A percentile compares a stretch with the other conserved stretches of the same genome.
These are phyloP conservation scores for Cynoglossus semilaevis DNA, from an alignment of 2,113 vertebrate genomes.

Conservation along the genomic window DNA sequence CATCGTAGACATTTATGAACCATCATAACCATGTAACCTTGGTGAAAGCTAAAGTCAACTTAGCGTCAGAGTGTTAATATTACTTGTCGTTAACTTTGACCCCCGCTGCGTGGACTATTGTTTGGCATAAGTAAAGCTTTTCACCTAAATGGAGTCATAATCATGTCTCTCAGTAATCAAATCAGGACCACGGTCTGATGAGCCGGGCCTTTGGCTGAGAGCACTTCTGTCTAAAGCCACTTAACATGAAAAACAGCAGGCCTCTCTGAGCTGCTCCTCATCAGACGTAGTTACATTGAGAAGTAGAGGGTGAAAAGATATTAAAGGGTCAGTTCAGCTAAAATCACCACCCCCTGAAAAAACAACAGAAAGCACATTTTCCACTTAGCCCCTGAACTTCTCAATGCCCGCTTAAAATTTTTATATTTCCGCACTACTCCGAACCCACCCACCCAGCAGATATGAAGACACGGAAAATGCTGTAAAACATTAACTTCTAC, in stretches of 20 bases:
- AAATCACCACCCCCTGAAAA: background rate
- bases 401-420: too few species aligned
- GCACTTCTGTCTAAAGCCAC: constrained; percentile 31
- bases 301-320: constrained; percentile 17
- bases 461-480: too few species aligned
- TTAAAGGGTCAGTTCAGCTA: constrained; percentile 8
- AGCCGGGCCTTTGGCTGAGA: constrained; percentile 33
- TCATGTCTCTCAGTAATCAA: constrained; percentile 67
- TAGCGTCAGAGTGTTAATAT: constrained; percentile 10
- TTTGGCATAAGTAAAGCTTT: constrained; percentile 29
- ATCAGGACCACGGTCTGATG: constrained; percentile 54
- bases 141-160: constrained; percentile 58
- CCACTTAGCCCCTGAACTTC: too few species aligned
- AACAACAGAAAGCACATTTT: background rate
- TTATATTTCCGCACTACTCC: too few species aligned
- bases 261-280: constrained; percentile 11
- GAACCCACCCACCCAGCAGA: too few species aligned
- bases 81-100: constrained; percentile 25
- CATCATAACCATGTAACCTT: constrained; percentile 12
- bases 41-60: constrained; percentile 1
- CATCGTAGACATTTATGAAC: background rate
- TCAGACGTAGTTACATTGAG: constrained; percentile 17
- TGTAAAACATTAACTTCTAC: too few species aligned
- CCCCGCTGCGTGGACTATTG: constrained; percentile 23
- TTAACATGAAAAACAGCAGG: constrained; percentile 33